These are phyloP conservation scores for Thinocorus orbignyianus DNA, from an alignment of 2,113 vertebrate species.

Conservation along the genomic window DNA sequence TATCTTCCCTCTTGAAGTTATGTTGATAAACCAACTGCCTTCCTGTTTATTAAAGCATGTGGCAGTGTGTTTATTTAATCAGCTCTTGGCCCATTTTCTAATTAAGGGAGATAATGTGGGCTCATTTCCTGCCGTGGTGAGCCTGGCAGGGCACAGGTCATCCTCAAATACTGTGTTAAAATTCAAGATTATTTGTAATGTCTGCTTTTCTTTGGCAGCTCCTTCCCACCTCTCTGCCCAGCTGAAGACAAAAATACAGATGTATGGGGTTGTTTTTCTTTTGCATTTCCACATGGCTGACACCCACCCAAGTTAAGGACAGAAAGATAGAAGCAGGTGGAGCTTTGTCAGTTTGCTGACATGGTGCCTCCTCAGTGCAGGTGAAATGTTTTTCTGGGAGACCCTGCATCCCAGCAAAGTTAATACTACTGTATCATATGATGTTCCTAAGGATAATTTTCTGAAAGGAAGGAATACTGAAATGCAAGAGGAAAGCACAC, in stretches of 20 bases:
- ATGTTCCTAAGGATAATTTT: neutral
- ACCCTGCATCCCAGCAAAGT: neutral
- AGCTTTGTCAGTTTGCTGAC: neutral
- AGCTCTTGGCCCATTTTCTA: constrained; percentile 44
- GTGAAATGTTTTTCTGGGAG: neutral
- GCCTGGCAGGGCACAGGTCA: neutral
- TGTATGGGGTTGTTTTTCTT: neutral
- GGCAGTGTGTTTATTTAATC: constrained; percentile 29
- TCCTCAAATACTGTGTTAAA: neutral
- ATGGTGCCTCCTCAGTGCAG: neutral
- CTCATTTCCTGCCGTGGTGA: constrained; percentile 22
- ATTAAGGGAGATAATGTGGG: constrained; percentile 38
- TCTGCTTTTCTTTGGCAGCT: neutral
- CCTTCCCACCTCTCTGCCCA: neutral
- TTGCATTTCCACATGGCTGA: neutral
- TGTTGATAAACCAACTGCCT: constrained; percentile 48
- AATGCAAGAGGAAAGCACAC: neutral
- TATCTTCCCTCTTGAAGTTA: neutral
- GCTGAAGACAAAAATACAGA: neutral
- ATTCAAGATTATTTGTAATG: neutral
- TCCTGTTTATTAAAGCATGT: neutral
- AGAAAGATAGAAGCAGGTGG: neutral
- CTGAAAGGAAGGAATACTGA: neutral
- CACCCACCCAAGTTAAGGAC: neutral
- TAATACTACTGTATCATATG: neutral